Base-by-base conservation (phyloP, 2,797 vertebrate species). In the Lates japonicus region DNA sequence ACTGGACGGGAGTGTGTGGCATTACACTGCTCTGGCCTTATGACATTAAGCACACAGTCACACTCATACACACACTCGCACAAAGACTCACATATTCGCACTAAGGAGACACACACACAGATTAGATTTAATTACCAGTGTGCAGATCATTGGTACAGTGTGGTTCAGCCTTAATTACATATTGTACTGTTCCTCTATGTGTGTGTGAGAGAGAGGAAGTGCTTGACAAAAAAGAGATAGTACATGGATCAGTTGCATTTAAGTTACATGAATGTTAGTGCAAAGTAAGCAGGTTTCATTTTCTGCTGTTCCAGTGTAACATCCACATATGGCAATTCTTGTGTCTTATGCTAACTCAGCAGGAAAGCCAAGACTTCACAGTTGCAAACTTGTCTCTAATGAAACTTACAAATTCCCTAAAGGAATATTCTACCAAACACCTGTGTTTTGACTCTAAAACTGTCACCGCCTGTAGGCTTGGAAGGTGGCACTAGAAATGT, bases 61-160 rank as follows among this genome's bases (percentile, higher is more conserved):
- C 17, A 41, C 63, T 52, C 41, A 57, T 6, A 52, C n/a, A 46
- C 20, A 66, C 66, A 31, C 29, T 5, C 72, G 54, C 41, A 57
- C 61, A 44, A 20, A 75, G 31, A 78, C 67, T 81, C 81, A 87
- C 74, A 57, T 17, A 29, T 76, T 48, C 48, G 10, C 81, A 82
- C 41, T 62, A 51, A 74, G 39, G 55, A 78, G 52, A 80, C 59
- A 80, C 66, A 80, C 74, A 87, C 75, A 87, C 65, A 86, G 71
- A 91, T 92, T 81, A 87, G 49, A 87, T 91, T 90, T 93, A 92
- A 94, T 94, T 92, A 90, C 67, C 74, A 82, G 70, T 82, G 74
- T 88, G 86, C 35, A 89, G 85, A 90, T 90, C 85, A 91, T 70
- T 82, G 80, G 71, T 65, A 87, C 88, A 90, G 72, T 76, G 57